A percentile compares a stretch with the other conserved stretches of the same genome.
Conservation (phyloP, 2,888 invertebrate genomes). For the Anarsia innoxiella region DNA sequence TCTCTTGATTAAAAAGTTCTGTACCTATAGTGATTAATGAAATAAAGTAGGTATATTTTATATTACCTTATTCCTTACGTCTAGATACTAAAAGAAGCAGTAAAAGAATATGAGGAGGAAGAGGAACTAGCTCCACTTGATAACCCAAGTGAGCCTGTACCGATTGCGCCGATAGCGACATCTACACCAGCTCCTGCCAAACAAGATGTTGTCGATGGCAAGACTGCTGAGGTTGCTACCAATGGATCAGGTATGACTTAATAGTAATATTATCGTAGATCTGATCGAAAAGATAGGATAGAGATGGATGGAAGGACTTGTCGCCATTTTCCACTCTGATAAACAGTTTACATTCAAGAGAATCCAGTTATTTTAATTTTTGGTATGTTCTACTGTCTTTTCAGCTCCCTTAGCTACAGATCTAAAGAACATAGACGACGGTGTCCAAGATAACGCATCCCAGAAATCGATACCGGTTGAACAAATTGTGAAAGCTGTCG, state of each 20-base stretch:
- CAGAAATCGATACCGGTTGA: constrained; percentile 53
- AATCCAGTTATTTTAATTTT: no score
- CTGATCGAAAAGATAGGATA: no score
- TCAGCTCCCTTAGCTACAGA: constrained; percentile 26
- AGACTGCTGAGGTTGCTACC: not conserved
- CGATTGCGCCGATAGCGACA: not conserved
- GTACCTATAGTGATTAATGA: no score
- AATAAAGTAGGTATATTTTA: no score
- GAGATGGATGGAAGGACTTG: no score
- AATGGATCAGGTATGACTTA: not conserved
- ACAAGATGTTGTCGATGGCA: constrained; percentile 2
- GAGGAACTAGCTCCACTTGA: constrained; percentile 30
- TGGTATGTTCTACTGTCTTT: no score
- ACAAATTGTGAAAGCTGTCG: constrained; percentile 52
- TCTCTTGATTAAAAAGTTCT: no score
- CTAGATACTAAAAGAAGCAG: constrained; percentile 57
- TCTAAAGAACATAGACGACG: constrained; percentile 42
- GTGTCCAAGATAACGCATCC: constrained; percentile 34
- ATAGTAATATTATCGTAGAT: no score
- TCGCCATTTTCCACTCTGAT: no score
- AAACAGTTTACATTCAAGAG: no score
- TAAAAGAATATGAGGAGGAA: constrained; percentile 46
- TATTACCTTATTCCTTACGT: no score
- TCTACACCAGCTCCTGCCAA: no score
- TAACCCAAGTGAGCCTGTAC: not conserved